These are phyloP conservation scores for Drosophila navojoa DNA, from an alignment of 1,140 invertebrate species.

Conservation along the genomic window DNA sequence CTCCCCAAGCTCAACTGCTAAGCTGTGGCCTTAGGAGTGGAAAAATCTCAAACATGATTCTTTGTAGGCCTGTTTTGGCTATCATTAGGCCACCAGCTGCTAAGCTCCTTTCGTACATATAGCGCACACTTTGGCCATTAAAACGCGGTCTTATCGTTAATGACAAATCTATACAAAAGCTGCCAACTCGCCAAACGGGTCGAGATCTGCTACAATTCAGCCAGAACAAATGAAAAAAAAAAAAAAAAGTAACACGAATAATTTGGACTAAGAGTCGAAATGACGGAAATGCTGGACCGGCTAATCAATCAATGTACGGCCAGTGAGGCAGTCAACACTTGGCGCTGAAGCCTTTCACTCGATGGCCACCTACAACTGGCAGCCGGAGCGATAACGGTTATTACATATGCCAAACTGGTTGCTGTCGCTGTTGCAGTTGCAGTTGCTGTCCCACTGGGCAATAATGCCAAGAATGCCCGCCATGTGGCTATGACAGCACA, in stretches of 20 bases:
- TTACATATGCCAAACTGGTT: conserved; percentile 67
- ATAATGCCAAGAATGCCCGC: conserved; percentile 60
- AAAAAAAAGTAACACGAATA: background rate
- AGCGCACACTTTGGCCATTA: conserved; percentile 61
- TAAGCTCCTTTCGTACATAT: conserved; percentile 60
- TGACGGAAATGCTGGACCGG: conserved; percentile 62
- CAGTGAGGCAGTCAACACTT: conserved; percentile 26
- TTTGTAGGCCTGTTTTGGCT: conserved; percentile 2
- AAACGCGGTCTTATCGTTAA: conserved; percentile 59
- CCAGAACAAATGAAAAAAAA: conserved; percentile 5
- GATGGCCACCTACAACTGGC: conserved; percentile 59
- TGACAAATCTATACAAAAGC: conserved; percentile 64
- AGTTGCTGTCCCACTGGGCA: conserved; percentile 42
- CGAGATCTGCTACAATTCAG: conserved; percentile 30
- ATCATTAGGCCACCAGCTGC: conserved; percentile 13
- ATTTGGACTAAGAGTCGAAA: conserved; percentile 26
- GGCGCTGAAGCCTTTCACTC: conserved; percentile 57
- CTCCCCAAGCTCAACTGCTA: background rate
- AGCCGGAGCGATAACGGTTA: conserved; percentile 58
- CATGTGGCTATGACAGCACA: conserved; percentile 51
- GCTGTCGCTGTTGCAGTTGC: conserved; percentile 10
- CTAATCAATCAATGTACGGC: conserved; percentile 58
- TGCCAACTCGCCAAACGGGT: conserved; percentile 66
- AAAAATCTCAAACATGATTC: conserved; percentile 19
- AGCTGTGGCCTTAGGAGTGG: conserved; percentile 7